Conservation (phyloP, 92 coral and sea anemone species). For the Zoanthus gigantus region DNA sequence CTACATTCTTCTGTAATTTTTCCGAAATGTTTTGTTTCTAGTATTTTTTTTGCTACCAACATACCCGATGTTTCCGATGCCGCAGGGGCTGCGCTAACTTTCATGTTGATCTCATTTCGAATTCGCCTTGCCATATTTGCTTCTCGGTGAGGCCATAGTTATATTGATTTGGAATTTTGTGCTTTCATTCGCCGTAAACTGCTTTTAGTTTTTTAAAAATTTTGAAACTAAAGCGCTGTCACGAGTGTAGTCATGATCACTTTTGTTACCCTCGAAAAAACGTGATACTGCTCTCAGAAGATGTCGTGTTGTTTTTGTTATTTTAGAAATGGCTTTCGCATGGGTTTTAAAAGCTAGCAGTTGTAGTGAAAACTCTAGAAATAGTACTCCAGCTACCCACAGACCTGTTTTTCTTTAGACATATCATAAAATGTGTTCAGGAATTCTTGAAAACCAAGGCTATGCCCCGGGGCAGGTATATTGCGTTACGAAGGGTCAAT, state of each 20-base stretch:
- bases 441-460: slow-evolving; percentile 30
- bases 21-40: slow-evolving; percentile 8
- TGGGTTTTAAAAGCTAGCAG: slow-evolving; percentile 14
- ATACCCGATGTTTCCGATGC: not conserved
- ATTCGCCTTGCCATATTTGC: slow-evolving; percentile 31
- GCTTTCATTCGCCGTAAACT: not conserved
- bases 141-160: not conserved
- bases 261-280: not conserved
- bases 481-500: slow-evolving; percentile 42
- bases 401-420: not conserved
- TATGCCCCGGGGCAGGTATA: slow-evolving; percentile 18
- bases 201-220: slow-evolving; percentile 8
- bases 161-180: not conserved
- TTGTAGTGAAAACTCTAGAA: slow-evolving; percentile 12
- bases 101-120: slow-evolving; percentile 35
- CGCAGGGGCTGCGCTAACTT: slow-evolving; percentile 7
- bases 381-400: no score
- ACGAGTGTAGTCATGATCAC: not conserved
- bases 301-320: slow-evolving; percentile 47
- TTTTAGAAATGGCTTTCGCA: slow-evolving; percentile 2
- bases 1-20: slow-evolving; percentile 8
- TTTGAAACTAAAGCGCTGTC: not conserved
- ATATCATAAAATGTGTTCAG: slow-evolving; percentile 5
- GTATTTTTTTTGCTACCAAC: not conserved
- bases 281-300: slow-evolving; percentile 17